Conservation (phyloP, 2,113 vertebrate genomes). For the Anthoscopus minutus region DNA sequence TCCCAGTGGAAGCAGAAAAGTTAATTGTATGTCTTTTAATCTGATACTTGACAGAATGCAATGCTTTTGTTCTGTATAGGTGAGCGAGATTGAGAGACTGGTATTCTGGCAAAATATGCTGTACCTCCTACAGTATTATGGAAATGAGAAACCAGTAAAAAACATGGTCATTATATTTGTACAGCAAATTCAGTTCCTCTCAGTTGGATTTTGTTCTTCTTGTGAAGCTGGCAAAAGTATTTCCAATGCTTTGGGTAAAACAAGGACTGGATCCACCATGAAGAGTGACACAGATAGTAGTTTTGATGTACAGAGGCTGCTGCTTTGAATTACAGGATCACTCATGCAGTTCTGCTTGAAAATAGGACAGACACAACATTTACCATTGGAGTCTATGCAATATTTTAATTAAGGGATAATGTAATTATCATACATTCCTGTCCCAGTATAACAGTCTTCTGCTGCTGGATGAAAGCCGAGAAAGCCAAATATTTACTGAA, state of each 20-base stretch:
- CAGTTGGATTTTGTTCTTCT: not conserved
- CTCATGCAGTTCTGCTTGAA: not conserved
- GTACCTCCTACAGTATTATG: not conserved
- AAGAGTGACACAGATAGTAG: not conserved
- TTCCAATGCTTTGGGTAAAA: not conserved
- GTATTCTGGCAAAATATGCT: not conserved
- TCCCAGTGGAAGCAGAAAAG: not conserved
- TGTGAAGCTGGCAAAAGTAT: not conserved
- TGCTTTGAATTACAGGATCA: not conserved
- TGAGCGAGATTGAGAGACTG: not conserved
- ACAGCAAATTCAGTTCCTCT: not conserved
- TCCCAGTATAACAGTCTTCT: not conserved
- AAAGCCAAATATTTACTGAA: not conserved
- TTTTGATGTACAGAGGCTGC: not conserved
- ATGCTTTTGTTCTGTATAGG: not conserved
- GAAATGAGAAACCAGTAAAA: not conserved
- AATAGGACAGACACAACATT: not conserved
- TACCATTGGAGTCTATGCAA: not conserved
- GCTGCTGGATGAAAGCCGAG: not conserved
- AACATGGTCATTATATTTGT: not conserved
- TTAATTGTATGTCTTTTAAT: not conserved
- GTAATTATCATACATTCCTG: not conserved
- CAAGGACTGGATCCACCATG: not conserved
- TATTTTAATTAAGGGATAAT: not conserved
- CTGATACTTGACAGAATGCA: not conserved